A percentile compares a stretch with the other conserved stretches of the same genome.
These are phyloP conservation scores for Astatotilapia flaviijosephi DNA, from an alignment of 2,113 vertebrate species.

Conservation along the genomic window DNA sequence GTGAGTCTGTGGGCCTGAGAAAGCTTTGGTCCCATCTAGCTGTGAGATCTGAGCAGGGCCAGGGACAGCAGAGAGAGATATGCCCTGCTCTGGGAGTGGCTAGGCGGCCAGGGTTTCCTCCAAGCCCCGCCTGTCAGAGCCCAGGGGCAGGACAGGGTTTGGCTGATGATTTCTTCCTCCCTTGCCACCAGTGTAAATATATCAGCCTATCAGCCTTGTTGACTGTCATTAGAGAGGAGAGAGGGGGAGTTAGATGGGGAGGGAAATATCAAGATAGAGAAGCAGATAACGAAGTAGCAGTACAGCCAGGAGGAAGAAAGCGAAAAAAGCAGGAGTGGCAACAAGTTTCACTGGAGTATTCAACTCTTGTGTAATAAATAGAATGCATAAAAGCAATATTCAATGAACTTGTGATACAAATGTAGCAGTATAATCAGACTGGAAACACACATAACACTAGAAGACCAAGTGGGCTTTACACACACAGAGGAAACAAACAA, in stretches of 20 bases:
- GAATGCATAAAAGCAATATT: background rate
- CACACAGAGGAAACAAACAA: background rate
- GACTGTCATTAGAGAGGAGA: slow-evolving; percentile 37
- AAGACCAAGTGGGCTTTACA: background rate
- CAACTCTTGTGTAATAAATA: background rate
- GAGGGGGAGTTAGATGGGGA: background rate
- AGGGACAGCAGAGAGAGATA: slow-evolving; percentile 74
- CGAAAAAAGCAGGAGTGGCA: background rate
- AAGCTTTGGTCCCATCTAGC: slow-evolving; percentile 82
- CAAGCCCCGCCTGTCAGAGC: slow-evolving; percentile 71
- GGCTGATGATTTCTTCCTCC: slow-evolving; percentile 56
- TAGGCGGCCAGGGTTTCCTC: slow-evolving; percentile 58
- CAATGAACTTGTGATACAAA: background rate
- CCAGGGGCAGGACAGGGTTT: slow-evolving; percentile 40
- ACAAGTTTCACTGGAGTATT: background rate
- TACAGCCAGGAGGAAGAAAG: slow-evolving; percentile 1
- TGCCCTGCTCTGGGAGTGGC: slow-evolving; percentile 72
- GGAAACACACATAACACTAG: background rate
- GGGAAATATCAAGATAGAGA: slow-evolving; percentile 20
- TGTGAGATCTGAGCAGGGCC: slow-evolving; percentile 74
- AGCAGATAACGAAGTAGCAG: slow-evolving; percentile 14
- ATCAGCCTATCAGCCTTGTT: slow-evolving; percentile 58
- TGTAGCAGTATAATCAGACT: background rate
- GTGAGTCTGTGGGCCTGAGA: slow-evolving; percentile 23
- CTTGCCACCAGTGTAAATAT: slow-evolving; percentile 59